Evolutionary conservation across 2,113 vertebrate species (phyloP).

Genomic region (Xyrauchen texanus): DNA sequence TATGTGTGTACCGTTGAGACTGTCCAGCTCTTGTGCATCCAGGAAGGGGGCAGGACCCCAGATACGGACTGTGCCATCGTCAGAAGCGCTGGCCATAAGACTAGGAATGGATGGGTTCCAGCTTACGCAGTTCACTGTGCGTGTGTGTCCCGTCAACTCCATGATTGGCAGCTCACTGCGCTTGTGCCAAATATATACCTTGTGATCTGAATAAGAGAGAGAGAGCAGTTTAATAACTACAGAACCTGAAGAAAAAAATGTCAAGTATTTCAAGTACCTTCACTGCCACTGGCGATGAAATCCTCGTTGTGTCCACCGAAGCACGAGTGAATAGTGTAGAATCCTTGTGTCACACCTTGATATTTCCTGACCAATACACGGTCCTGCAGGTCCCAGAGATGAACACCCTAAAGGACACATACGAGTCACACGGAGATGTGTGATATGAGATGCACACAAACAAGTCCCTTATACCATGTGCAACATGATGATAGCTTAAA

Average conservation of each 20-base stretch:
- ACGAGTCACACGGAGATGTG: too few species aligned
- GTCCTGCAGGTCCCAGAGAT: constrained; percentile 99
- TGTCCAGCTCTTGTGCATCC: constrained; percentile 91
- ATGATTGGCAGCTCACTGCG: constrained; percentile 96
- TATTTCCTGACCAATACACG: constrained; percentile 99
- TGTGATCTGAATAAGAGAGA: constrained; percentile 83
- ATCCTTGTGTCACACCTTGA: constrained; percentile 99
- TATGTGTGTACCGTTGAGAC: constrained; percentile 73
- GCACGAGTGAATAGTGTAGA: constrained; percentile 99
- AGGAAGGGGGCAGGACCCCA: constrained; percentile 97
- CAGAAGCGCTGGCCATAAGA: constrained; percentile 98
- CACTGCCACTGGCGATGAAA: constrained; percentile 97
- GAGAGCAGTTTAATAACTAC: neutral
- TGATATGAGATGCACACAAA: too few species aligned
- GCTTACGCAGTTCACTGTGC: constrained; percentile 98
- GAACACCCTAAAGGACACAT: constrained; percentile 83
- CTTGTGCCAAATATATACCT: constrained; percentile 99
- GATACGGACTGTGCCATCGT: constrained; percentile 97
- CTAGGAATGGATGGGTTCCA: constrained; percentile 96
- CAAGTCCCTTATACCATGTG: neutral
- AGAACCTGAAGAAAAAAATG: neutral
- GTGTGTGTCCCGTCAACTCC: constrained; percentile 96
- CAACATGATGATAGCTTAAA: neutral
- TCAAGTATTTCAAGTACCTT: constrained; percentile 78
- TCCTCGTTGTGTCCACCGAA: constrained; percentile 99